Conservation (phyloP, 2,888 invertebrate species). For the Drosophila neotestacea region DNA sequence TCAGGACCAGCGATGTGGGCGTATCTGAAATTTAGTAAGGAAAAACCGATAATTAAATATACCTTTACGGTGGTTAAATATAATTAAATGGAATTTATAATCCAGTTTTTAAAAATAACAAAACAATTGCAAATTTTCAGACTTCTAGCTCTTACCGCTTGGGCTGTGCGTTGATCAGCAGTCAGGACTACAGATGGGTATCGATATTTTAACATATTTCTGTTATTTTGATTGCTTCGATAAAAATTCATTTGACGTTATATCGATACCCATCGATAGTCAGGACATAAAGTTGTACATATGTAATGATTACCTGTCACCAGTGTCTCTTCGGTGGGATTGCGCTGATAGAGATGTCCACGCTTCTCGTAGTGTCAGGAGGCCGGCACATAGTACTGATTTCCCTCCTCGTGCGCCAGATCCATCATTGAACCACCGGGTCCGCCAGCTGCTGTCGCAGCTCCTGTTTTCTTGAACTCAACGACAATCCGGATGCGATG, state of each 20-base stretch:
- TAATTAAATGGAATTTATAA: too few species aligned
- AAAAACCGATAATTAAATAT: neutral
- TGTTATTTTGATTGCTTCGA: too few species aligned
- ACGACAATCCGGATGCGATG: slow-evolving; percentile 90
- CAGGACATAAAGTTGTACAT: too few species aligned
- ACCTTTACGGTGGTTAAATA: too few species aligned
- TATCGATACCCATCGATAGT: too few species aligned
- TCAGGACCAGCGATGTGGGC: slow-evolving; percentile 86
- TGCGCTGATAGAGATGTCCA: slow-evolving; percentile 86
- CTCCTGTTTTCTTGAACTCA: slow-evolving; percentile 81
- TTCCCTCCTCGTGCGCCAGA: slow-evolving; percentile 72
- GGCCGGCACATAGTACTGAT: slow-evolving; percentile 80
- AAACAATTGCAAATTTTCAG: too few species aligned
- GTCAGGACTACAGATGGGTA: too few species aligned
- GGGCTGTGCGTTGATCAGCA: too few species aligned
- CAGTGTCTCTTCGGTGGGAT: slow-evolving; percentile 87
- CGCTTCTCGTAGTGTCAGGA: slow-evolving; percentile 85
- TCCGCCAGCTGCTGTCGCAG: slow-evolving; percentile 12
- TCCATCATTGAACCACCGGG: slow-evolving; percentile 61
- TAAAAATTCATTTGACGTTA: too few species aligned
- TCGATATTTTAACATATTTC: too few species aligned
- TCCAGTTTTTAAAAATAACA: too few species aligned
- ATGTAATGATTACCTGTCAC: slow-evolving; percentile 83
- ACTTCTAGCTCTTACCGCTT: too few species aligned
- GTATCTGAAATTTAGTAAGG: slow-evolving; percentile 83